Percentiles rank a stretch among this genome's conserved stretches.
phyloP scores from a whole-genome alignment of 2,888 invertebrate genomes.

The Plagiodera versicolora region DNA sequence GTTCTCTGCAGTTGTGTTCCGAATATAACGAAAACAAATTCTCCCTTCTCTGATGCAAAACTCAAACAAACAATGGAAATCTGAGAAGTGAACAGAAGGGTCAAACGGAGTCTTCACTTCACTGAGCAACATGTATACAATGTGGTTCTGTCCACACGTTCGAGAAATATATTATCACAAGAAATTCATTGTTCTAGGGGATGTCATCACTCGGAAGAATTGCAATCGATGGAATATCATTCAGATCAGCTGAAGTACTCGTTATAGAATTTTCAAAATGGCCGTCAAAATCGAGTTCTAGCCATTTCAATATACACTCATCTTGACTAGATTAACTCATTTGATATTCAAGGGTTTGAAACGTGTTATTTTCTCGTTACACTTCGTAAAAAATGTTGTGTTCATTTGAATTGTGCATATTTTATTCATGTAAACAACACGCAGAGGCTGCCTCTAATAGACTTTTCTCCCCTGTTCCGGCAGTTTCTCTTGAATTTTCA shows the following conservation, averaged over 20 bases:
- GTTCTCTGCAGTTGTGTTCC: neutral
- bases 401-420: neutral
- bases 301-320: too few relatives aligned
- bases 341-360: too few relatives aligned
- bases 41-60: constrained; percentile 7
- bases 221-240: too few relatives aligned
- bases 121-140: neutral
- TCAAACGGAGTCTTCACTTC: neutral
- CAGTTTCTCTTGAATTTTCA: neutral
- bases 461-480: neutral
- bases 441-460: neutral
- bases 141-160: neutral
- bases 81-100: neutral
- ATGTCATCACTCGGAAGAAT: too few relatives aligned
- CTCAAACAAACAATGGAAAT: neutral
- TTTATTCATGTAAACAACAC: neutral
- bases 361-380: neutral
- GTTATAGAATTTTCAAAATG: too few relatives aligned
- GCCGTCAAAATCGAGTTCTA: too few relatives aligned
- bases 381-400: neutral
- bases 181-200: too few relatives aligned
- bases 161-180: too few relatives aligned
- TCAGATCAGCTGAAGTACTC: too few relatives aligned
- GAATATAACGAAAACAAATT: neutral
- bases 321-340: too few relatives aligned